Evolutionary conservation across 2,888 invertebrate species (phyloP), one percentile per base, ranked within the genome.

Genomic region (Spodoptera exigua): DNA sequence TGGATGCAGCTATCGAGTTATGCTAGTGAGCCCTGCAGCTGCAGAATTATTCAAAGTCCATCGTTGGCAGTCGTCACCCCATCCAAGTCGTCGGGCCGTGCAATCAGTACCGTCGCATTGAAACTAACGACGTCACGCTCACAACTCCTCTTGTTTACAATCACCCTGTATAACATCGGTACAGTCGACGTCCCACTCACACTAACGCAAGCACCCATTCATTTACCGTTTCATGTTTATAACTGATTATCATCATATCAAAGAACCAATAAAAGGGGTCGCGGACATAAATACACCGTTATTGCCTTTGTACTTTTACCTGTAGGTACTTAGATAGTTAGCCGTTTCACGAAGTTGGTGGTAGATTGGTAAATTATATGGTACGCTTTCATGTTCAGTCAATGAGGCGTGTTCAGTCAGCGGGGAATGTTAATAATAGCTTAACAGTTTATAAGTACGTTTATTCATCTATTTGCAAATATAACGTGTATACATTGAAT

Each of bases 211-310:
- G 73, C 43, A 18, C 45, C 52, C 34, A 49, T 61, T 61, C 61
- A 73, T 57, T 56, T 3, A 61, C 32, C 18, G 51, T 56, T 53
- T 61, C n/a, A 40, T 46, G 56, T 57, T 49, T 73, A 66, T 61
- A 36, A 32, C 41, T 69, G 61, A 73, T 56, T 73, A 73, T 72
- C 52, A 67, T 72, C 73, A 69, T 48, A 67, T 72, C 73, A 69
- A 54, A 57, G 53, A 36, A 35, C 12, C 3, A 9, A 32, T 3
- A 1, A 9, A 17, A n/a, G 0, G 2, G 10, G 45, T 14, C 10
- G 3, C 10, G 11, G 17, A 37, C 7, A 16, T 21, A 14, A 14
- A 27, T 45, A 17, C 27, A 27, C n/a, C 1, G 14, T 17, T 36
- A 21, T 35, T 63, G 32, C 18, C 32, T 36, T 43, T 44, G 53